Percentiles rank a stretch among this genome's conserved stretches.
phyloP scores from a whole-genome alignment of 2,888 invertebrate species.

The Amphipyra tragopoginis region DNA sequence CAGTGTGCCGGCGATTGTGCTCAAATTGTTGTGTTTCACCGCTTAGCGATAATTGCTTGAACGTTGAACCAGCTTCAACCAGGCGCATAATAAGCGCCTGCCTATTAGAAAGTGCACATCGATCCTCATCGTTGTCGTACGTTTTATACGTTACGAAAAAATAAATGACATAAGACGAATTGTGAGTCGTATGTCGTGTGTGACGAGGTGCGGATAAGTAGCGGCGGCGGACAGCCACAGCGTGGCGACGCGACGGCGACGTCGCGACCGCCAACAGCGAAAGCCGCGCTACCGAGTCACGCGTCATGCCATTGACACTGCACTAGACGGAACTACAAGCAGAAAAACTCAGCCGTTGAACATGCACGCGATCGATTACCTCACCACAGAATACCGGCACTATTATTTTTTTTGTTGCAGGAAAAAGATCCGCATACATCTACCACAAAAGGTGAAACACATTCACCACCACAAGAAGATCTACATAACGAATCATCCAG shows the following conservation, averaged over 20 bases:
- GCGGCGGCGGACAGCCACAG: slow-evolving; percentile 18
- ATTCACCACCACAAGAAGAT: slow-evolving; percentile 89
- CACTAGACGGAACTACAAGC: slow-evolving; percentile 76
- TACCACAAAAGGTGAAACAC: slow-evolving; percentile 89
- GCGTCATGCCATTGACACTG: slow-evolving; percentile 81
- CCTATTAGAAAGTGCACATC: slow-evolving; percentile 77
- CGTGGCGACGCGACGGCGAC: slow-evolving; percentile 56
- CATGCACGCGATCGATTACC: slow-evolving; percentile 76
- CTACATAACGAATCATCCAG: slow-evolving; percentile 87
- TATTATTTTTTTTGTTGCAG: slow-evolving; percentile 84
- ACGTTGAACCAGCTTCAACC: slow-evolving; percentile 66
- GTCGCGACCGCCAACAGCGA: slow-evolving; percentile 76
- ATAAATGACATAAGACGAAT: slow-evolving; percentile 64
- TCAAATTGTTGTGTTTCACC: slow-evolving; percentile 75
- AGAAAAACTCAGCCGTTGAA: slow-evolving; percentile 66
- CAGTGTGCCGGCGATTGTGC: slow-evolving; percentile 76
- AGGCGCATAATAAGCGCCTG: slow-evolving; percentile 68
- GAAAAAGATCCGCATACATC: slow-evolving; percentile 89
- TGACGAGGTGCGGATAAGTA: slow-evolving; percentile 62
- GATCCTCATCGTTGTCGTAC: slow-evolving; percentile 57
- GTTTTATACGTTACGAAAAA: slow-evolving; percentile 54
- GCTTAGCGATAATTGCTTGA: slow-evolving; percentile 74
- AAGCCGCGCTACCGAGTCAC: slow-evolving; percentile 80
- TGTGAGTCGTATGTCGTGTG: slow-evolving; percentile 68
- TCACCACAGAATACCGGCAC: slow-evolving; percentile 68